phyloP scores from a whole-genome alignment of 2,888 invertebrate genomes.

The Rapana venosa region DNA sequence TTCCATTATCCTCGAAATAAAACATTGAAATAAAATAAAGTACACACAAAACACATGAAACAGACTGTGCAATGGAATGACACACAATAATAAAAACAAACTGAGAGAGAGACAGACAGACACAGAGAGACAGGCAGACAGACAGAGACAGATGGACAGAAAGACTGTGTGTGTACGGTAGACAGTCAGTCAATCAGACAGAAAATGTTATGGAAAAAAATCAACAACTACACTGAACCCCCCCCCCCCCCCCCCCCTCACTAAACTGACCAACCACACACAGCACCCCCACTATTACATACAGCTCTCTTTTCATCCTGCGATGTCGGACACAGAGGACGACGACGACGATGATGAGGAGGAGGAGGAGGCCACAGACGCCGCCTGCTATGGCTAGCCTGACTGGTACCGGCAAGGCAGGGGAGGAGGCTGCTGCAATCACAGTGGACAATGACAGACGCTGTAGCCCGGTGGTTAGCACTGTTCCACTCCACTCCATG shows the following conservation, averaged over 20 bases:
- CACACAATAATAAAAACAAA: too few relatives aligned
- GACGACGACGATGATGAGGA: conserved; percentile 34
- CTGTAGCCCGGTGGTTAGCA: too few relatives aligned
- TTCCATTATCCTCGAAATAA: too few relatives aligned
- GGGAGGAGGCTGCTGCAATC: too few relatives aligned
- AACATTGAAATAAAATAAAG: too few relatives aligned
- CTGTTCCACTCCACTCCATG: too few relatives aligned
- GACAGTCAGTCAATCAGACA: conserved; percentile 18
- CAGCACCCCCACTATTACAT: not conserved
- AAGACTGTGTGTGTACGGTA: not conserved
- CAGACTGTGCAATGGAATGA: too few relatives aligned
- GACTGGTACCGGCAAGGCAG: not conserved
- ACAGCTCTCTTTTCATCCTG: conserved; percentile 28
- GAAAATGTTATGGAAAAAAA: not conserved
- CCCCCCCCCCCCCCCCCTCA: too few relatives aligned
- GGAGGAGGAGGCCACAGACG: not conserved
- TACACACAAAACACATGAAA: too few relatives aligned
- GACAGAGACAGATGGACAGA: conserved; percentile 21
- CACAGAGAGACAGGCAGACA: not conserved
- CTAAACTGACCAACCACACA: too few relatives aligned
- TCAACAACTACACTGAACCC: too few relatives aligned
- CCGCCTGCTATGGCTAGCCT: not conserved
- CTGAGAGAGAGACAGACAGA: not conserved
- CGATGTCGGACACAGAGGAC: conserved; percentile 34
- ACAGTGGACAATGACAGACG: too few relatives aligned